Conservation (phyloP, 1,140 invertebrate genomes). For the Chironomus striatipennis region DNA sequence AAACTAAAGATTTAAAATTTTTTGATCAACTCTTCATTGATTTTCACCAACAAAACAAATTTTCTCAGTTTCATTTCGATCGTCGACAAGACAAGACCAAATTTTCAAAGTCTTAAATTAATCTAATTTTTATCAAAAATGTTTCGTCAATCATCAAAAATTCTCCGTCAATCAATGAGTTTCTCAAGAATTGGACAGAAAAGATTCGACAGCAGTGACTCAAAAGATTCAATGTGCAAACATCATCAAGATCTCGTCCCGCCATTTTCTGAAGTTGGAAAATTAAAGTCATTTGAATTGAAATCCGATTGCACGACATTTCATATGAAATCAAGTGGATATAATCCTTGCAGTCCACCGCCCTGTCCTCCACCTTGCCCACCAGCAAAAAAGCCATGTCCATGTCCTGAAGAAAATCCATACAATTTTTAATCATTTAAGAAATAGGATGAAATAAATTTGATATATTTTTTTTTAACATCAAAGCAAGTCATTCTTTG, state of each 20-base stretch:
- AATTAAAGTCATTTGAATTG: constrained; percentile 6
- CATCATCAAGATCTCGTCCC: neutral
- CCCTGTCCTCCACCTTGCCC: neutral
- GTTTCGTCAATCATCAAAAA: constrained; percentile 18
- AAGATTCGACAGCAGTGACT: neutral
- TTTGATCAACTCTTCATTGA: neutral
- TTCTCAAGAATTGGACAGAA: neutral
- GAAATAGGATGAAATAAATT: no score
- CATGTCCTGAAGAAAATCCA: neutral
- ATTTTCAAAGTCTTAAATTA: neutral
- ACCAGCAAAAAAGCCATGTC: neutral
- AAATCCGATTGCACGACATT: constrained; percentile 11
- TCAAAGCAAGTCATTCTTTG: neutral
- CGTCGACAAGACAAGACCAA: neutral
- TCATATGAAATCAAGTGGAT: neutral
- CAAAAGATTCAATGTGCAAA: neutral
- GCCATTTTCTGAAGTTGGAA: neutral
- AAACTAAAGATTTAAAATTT: neutral
- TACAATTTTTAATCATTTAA: neutral
- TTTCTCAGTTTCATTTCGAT: neutral
- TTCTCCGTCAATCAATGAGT: neutral
- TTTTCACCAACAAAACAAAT: neutral
- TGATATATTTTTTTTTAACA: no score
- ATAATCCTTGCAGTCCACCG: neutral
- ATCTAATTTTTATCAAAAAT: neutral